Evolutionary conservation across 2,113 vertebrate genomes (phyloP), one percentile per base, ranked within the genome.

Genomic region (Chiloscyllium plagiosum): DNA sequence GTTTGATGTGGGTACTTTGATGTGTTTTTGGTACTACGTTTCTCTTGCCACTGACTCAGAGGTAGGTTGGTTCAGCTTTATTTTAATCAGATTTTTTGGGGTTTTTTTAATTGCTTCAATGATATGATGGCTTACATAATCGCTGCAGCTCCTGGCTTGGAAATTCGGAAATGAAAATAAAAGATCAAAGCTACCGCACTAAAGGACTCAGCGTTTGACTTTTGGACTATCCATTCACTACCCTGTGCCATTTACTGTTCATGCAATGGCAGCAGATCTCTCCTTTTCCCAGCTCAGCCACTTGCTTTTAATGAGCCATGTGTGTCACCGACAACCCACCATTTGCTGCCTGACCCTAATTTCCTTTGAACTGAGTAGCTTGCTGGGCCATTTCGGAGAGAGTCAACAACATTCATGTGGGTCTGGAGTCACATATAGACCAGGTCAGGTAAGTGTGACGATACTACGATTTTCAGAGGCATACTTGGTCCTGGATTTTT

Each of bases 1-100:
- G 61, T 93, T 93, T 93, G 89, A 93, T 66, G 89, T 93, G 89
- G 89, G 65, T 42, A 22, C 33, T 93, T 93, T 93, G 89, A 93
- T 93, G 19, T 93, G 7, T 92, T 68, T 68, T 37, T 8, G 89
- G n/a, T 66, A n/a, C 89, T 61, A 65, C 33, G 10, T 66, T 93
- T 93, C 29, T 93, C 37, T 33, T 90, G 4, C 61, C 56, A 66
- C 61, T 37, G 89, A 93, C n/a, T 93, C 89, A 37, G 89, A 93
- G 80, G 37, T 83, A 83, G 42, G 37, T 29, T 15, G 76, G 76
- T 80, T 80, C 76, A 37, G 33, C 80, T 83, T 83, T 93, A 66
- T 68, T 66, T 93, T 93, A 37, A 93, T 92, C 52, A 66, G 89
- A 93, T 66, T 93, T 92, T 66, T 37, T 22, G 42, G 42, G 42